Conservation (phyloP, 2,113 vertebrate genomes). For the Microcebus jonahi region DNA sequence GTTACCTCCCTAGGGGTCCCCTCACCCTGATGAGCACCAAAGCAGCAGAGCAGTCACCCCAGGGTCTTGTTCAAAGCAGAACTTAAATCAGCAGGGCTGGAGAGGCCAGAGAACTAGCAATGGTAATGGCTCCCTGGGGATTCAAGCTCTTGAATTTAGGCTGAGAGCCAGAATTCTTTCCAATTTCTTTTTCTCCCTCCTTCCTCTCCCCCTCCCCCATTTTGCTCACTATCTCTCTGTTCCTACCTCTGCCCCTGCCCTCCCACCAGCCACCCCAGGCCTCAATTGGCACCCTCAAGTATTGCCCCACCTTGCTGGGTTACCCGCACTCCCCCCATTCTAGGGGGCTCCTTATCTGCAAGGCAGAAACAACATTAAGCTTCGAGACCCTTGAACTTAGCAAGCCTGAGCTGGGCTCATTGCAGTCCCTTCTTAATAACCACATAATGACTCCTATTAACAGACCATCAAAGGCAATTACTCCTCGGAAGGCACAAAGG, state of each 20-base stretch:
- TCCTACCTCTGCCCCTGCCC: background rate
- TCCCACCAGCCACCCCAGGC: background rate
- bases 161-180: too few species aligned
- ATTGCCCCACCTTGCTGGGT: background rate
- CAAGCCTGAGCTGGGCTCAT: background rate
- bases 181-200: background rate
- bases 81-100: background rate
- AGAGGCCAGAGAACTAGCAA: background rate
- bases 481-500: constrained; percentile 31
- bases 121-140: background rate
- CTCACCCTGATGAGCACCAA: background rate
- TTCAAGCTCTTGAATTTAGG: background rate
- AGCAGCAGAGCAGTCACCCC: background rate
- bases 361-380: background rate
- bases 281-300: background rate
- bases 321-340: background rate
- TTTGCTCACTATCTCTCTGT: background rate
- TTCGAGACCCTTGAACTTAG: background rate
- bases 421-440: constrained; percentile 25
- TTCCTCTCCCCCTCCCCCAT: rapidly evolving
- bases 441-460: constrained; percentile 46
- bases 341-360: background rate
- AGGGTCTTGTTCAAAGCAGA: background rate
- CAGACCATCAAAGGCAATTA: constrained; percentile 50
- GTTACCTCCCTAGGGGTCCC: too few species aligned